Evolutionary conservation across 2,113 vertebrate species (phyloP).

Genomic region (Gila orcuttii): DNA sequence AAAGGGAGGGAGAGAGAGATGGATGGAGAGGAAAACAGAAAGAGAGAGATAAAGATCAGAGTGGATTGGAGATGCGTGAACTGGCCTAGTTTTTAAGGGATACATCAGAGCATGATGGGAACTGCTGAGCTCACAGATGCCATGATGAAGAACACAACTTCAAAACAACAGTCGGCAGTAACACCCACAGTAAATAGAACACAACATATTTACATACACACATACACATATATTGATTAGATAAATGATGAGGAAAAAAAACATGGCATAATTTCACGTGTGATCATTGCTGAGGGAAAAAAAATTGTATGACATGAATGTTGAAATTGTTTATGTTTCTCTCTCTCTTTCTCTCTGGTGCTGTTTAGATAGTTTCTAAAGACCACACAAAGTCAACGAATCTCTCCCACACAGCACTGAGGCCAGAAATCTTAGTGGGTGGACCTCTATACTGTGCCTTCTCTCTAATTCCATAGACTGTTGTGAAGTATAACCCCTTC

Average conservation of each 20-base stretch:
- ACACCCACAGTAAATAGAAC: neutral
- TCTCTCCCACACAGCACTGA: neutral
- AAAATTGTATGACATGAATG: neutral
- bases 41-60: conserved; percentile 46
- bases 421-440: neutral
- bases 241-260: neutral
- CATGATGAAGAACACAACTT: conserved; percentile 44
- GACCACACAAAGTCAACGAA: neutral
- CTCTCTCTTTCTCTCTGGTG: neutral
- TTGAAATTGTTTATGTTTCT: neutral
- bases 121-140: conserved; percentile 37
- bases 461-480: neutral
- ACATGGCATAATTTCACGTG: neutral
- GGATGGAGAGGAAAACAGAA: conserved; percentile 49
- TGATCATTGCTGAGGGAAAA: neutral
- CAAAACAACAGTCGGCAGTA: conserved; percentile 17
- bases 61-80: conserved; percentile 48
- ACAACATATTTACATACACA: neutral
- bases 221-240: neutral
- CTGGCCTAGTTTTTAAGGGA: conserved; percentile 62
- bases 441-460: neutral
- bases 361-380: neutral
- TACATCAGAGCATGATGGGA: conserved; percentile 40
- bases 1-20: conserved; percentile 25
- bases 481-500: neutral